Base-by-base conservation (phyloP, 2,888 invertebrate species). In the Eristalis pertinax region DNA sequence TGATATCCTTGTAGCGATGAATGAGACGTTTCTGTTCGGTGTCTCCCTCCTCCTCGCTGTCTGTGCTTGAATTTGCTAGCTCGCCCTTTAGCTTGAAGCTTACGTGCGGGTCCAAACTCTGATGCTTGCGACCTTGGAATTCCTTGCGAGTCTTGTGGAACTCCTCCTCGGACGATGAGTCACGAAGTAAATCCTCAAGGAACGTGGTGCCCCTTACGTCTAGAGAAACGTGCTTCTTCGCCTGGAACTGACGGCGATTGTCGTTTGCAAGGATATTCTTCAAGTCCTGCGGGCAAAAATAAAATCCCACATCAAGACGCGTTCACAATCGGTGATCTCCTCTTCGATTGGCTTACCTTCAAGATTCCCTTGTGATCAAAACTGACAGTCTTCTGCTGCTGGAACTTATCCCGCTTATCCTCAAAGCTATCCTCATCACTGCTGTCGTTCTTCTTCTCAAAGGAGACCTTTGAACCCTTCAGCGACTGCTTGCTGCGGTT, bases 381-480 rank as follows among this genome's bases (percentile, higher is more conserved):
- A 88, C 93, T 93, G n/a, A 92, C 90, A 64, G 93, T 92, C 90
- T 93, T 93, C 79, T 92, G 92, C 84, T 93, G 92, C 82, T 93
- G 93, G 89, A 92, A 93, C 8, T 92, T 92, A 41, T 91, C 91
- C 24, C 93, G 91, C n/a, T 91, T 91, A 56, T 93, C 92, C 85
- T 92, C 92, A 70, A 93, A 93, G 76, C 91, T 93, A 41, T 93
- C 93, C 79, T 93, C 93, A 90, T 93, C 93, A 83, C 93, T 93
- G 89, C 91, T 92, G 32, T 92, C 92, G 10, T 90, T 90, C 15
- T 89, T 90, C 77, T 90, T 90, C 67, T 92, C 92, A 69, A 93
- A 93, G 32, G 93, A 93, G 22, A 93, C 93, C 2, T 92, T 91
- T 0, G 93, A 93, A 19, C 93, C 92, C 88, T 93, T 93, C 1